Conservation (phyloP, 1,140 invertebrate species). For the Tetramorium simillimum region DNA sequence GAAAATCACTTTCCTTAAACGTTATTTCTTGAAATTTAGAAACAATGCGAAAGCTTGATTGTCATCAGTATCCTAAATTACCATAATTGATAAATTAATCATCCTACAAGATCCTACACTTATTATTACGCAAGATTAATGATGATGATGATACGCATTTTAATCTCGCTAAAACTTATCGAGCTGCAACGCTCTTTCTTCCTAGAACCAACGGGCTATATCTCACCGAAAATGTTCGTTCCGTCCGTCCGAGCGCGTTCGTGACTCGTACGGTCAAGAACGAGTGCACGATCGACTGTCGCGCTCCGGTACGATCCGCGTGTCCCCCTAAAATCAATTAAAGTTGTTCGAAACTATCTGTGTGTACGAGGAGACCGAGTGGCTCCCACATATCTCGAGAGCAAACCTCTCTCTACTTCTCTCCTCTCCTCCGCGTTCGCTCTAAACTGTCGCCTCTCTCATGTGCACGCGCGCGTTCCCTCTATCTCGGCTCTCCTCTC, state of each 20-base stretch:
- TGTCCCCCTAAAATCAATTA: constrained; percentile 73
- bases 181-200: background rate
- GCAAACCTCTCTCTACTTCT: constrained; percentile 39
- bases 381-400: constrained; percentile 74
- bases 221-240: constrained; percentile 9
- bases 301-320: constrained; percentile 47
- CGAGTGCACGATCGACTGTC: constrained; percentile 26
- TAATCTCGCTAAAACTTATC: background rate
- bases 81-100: background rate
- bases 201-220: background rate
- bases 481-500: constrained; percentile 58
- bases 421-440: background rate
- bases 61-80: background rate
- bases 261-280: constrained; percentile 6
- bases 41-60: background rate
- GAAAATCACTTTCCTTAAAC: too few species aligned
- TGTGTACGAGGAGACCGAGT: constrained; percentile 71
- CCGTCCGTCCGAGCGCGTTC: background rate
- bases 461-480: constrained; percentile 62
- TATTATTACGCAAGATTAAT: background rate
- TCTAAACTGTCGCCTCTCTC: constrained; percentile 37
- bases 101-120: background rate
- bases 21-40: background rate
- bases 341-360: constrained; percentile 71
- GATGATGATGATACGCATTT: background rate